Evolutionary conservation across 2,888 invertebrate species (phyloP).

Genomic region (Cremastinae sp.): DNA sequence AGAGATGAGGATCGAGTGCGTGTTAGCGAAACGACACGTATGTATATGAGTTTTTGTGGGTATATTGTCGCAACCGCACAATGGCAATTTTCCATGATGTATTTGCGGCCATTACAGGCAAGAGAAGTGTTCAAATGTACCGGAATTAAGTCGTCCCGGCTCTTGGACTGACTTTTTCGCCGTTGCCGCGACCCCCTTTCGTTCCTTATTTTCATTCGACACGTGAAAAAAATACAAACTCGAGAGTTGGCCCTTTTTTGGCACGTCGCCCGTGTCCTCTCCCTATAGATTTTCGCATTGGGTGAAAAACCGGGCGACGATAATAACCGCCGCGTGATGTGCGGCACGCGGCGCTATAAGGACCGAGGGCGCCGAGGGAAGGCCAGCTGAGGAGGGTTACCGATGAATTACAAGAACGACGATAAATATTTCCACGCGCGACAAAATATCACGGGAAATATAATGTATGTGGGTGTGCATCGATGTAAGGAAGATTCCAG

Average conservation of each 20-base stretch:
- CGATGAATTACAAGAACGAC: slow-evolving; percentile 66
- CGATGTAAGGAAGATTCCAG: slow-evolving; percentile 70
- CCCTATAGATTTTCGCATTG: slow-evolving; percentile 27
- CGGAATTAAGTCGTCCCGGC: slow-evolving; percentile 76
- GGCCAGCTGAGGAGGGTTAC: slow-evolving; percentile 32
- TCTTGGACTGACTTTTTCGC: slow-evolving; percentile 48
- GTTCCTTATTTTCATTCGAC: slow-evolving; percentile 30
- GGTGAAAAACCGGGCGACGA: slow-evolving; percentile 64
- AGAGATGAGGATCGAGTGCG: slow-evolving; percentile 37
- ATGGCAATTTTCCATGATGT: slow-evolving; percentile 79
- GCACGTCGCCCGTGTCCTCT: slow-evolving; percentile 14
- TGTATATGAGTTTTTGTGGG: slow-evolving; percentile 66
- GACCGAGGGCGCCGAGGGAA: slow-evolving; percentile 49
- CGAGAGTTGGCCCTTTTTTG: slow-evolving; percentile 27
- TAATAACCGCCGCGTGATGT: slow-evolving; percentile 63
- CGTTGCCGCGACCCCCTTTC: slow-evolving; percentile 30
- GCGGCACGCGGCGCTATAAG: slow-evolving; percentile 64
- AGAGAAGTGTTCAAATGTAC: slow-evolving; percentile 77
- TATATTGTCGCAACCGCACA: slow-evolving; percentile 79
- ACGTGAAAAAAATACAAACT: slow-evolving; percentile 8
- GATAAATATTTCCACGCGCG: slow-evolving; percentile 77
- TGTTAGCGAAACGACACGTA: slow-evolving; percentile 34
- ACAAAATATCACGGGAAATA: slow-evolving; percentile 78
- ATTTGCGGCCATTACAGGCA: slow-evolving; percentile 71
- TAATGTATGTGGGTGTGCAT: background rate